Percentiles rank a stretch among this genome's conserved stretches.
phyloP scores from a whole-genome alignment of 2,113 vertebrate species.

The Crotophaga sulcirostris region DNA sequence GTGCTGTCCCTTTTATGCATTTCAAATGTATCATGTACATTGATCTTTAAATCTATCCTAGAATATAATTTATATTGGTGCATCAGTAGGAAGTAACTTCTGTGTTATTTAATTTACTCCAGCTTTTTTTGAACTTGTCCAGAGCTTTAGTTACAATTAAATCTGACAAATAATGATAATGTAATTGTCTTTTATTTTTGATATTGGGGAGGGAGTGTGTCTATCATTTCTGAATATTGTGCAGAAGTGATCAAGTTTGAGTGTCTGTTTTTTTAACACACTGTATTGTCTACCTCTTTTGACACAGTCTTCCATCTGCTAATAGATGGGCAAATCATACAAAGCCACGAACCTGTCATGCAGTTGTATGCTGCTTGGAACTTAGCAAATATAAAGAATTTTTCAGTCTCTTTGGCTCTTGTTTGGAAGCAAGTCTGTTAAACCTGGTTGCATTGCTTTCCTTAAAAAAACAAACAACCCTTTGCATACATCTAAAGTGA shows the following conservation, averaged over 20 bases:
- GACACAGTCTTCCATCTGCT: not conserved
- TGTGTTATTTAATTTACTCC: conserved; percentile 6
- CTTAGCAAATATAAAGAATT: not conserved
- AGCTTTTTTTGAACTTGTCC: not conserved
- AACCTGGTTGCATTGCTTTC: not conserved
- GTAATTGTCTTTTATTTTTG: not conserved
- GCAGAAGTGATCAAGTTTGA: not conserved
- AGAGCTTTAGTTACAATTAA: conserved; percentile 1
- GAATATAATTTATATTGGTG: not conserved
- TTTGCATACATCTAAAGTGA: not conserved
- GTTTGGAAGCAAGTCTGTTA: not conserved
- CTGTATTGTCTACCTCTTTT: not conserved
- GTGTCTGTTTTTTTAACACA: not conserved
- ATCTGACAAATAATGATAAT: not conserved
- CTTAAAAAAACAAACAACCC: not conserved
- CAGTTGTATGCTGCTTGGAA: not conserved
- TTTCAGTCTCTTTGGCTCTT: not conserved
- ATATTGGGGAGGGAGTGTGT: not conserved
- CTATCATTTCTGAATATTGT: not conserved
- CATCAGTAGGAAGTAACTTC: not conserved
- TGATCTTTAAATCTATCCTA: not conserved
- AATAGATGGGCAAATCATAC: not conserved
- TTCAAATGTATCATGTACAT: not conserved
- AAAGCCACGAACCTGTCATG: not conserved
- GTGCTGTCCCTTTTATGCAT: not conserved